phyloP scores from a whole-genome alignment of 92 coral and sea anemone genomes.

The Siderastrea siderea region DNA sequence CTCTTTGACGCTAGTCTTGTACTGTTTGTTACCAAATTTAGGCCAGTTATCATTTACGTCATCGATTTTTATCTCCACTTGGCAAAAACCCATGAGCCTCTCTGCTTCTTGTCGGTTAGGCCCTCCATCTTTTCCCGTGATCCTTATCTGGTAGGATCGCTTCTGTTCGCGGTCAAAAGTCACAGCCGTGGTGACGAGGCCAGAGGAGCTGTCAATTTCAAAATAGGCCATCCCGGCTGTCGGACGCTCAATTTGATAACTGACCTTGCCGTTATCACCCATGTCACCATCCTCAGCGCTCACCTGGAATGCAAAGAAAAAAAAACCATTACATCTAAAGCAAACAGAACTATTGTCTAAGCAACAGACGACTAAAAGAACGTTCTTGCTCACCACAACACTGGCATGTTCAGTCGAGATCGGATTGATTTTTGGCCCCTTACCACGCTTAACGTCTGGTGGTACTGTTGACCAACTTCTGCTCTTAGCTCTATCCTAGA shows the following conservation, averaged over 20 bases:
- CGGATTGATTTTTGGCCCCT: too few species aligned
- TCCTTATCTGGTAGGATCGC: constrained; percentile 72
- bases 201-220: constrained; percentile 82
- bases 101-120: constrained; percentile 71
- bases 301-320: constrained; percentile 53
- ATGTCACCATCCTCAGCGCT: constrained; percentile 91
- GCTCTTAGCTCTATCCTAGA: too few species aligned
- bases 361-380: too few species aligned
- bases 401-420: too few species aligned
- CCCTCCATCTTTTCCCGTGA: constrained; percentile 86
- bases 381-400: too few species aligned
- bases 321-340: background rate
- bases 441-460: too few species aligned
- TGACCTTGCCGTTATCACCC: constrained; percentile 87
- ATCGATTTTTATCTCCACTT: constrained; percentile 78
- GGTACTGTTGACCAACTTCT: too few species aligned
- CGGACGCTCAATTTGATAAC: constrained; percentile 83
- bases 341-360: background rate
- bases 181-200: constrained; percentile 76
- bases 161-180: constrained; percentile 88
- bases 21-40: constrained; percentile 69
- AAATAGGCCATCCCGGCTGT: constrained; percentile 47
- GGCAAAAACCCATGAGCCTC: constrained; percentile 91
- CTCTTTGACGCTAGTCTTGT: constrained; percentile 76
- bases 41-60: constrained; percentile 94